Conservation (phyloP, 2,797 vertebrate genomes). For the Chelon labrosus region DNA sequence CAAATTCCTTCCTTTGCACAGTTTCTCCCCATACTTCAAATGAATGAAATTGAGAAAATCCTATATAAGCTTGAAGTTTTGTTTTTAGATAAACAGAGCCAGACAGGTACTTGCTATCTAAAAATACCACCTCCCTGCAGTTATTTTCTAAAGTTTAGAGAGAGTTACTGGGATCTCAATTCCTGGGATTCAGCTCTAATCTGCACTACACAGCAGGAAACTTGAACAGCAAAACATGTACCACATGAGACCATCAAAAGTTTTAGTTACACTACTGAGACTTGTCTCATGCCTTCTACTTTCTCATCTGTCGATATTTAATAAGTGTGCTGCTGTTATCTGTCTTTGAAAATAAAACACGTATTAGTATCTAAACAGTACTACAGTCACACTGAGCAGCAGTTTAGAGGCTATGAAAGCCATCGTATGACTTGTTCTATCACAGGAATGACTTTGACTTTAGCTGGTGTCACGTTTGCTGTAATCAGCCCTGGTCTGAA, state of each 20-base stretch:
- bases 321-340: background rate
- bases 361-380: background rate
- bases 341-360: background rate
- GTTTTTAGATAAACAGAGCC: background rate
- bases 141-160: conserved; percentile 22
- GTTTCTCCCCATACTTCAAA: conserved; percentile 9
- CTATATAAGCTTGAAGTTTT: background rate
- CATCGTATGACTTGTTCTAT: conserved; percentile 14
- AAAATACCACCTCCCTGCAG: conserved; percentile 22
- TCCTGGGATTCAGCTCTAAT: conserved; percentile 26
- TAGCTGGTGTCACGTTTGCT: conserved; percentile 36
- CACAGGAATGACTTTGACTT: conserved; percentile 54
- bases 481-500: conserved; percentile 38
- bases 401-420: conserved; percentile 14
- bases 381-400: background rate
- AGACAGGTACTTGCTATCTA: background rate
- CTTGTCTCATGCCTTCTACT: background rate
- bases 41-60: background rate
- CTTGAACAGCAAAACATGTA: conserved; percentile 17
- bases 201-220: conserved; percentile 30
- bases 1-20: background rate
- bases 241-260: conserved; percentile 8
- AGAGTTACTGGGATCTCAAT: conserved; percentile 31
- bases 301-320: background rate
- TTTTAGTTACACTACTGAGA: conserved; percentile 18